Percentiles rank a stretch among this genome's conserved stretches.
Conservation (phyloP, 2,888 invertebrate genomes). For the Synergus umbraculus region DNA sequence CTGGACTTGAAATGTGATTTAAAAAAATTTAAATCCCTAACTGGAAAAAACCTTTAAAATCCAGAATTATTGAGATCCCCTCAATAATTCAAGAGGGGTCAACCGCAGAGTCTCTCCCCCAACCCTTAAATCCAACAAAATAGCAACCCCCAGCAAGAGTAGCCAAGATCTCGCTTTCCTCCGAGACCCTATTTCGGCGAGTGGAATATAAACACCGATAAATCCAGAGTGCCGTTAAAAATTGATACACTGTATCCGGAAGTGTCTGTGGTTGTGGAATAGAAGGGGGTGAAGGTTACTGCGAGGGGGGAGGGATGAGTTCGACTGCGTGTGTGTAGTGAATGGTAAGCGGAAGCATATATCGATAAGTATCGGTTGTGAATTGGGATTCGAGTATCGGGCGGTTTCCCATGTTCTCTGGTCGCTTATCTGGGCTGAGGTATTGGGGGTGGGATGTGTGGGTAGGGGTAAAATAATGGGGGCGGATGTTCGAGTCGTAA, state of each 20-base stretch:
- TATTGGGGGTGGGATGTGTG: conserved; percentile 22
- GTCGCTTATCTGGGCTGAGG: not conserved
- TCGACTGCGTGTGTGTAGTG: conserved; percentile 68
- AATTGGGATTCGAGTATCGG: conserved; percentile 57
- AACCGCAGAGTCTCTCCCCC: not conserved
- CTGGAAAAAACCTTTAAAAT: not conserved
- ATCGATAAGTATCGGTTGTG: conserved; percentile 73
- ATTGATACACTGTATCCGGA: conserved; percentile 71
- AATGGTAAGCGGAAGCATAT: conserved; percentile 74
- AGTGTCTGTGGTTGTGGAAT: conserved; percentile 60
- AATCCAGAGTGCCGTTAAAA: conserved; percentile 65
- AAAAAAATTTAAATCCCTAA: not conserved
- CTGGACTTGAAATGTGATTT: too few species aligned
- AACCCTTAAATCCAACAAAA: conserved; percentile 6
- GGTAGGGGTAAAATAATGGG: conserved; percentile 66
- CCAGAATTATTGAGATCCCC: not conserved
- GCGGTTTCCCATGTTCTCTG: not conserved
- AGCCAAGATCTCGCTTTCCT: conserved; percentile 28
- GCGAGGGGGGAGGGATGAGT: conserved; percentile 55
- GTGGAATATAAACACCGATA: conserved; percentile 66
- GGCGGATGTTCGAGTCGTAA: conserved; percentile 67
- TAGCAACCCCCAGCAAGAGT: conserved; percentile 9
- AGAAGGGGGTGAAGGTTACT: not conserved
- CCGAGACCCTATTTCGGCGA: conserved; percentile 47
- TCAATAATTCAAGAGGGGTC: conserved; percentile 28